A percentile compares a stretch with the other conserved stretches of the same genome.
Conservation (phyloP, 2,113 vertebrate genomes). For the Blennius ocellaris region DNA sequence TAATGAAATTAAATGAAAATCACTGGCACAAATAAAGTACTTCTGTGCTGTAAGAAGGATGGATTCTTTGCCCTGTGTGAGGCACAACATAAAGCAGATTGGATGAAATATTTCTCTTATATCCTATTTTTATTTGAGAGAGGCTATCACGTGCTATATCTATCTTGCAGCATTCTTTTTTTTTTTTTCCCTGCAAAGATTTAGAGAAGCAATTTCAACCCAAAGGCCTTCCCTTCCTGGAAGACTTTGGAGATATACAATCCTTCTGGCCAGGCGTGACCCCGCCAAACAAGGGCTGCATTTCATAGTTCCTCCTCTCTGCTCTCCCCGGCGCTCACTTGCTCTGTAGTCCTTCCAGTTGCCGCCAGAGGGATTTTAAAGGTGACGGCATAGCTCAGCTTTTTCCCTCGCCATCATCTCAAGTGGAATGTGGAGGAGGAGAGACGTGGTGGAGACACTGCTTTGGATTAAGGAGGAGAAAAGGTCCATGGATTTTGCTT, state of each 20-base stretch:
- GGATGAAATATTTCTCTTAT: neutral
- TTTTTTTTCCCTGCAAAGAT: neutral
- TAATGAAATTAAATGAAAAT: neutral
- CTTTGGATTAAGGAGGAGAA: conserved; percentile 23
- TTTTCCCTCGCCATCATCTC: conserved; percentile 43
- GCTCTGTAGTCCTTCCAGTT: conserved; percentile 26
- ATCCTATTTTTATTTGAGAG: neutral
- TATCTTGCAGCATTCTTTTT: neutral
- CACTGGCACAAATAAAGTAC: neutral
- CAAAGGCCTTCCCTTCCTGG: conserved; percentile 16
- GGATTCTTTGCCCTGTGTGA: neutral
- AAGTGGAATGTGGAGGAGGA: conserved; percentile 63
- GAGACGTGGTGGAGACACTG: conserved; percentile 26
- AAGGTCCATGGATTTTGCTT: conserved; percentile 36
- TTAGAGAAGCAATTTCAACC: neutral
- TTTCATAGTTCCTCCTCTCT: conserved; percentile 24
- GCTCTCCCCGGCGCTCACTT: conserved; percentile 18
- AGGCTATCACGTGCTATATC: neutral
- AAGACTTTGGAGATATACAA: conserved; percentile 19
- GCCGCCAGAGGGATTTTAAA: conserved; percentile 54
- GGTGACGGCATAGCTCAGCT: conserved; percentile 50
- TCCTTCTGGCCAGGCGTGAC: conserved; percentile 27
- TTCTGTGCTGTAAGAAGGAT: too few relatives aligned
- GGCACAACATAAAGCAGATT: neutral
- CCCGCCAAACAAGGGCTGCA: conserved; percentile 20